Base-by-base conservation (phyloP, 2,113 vertebrate species). In the Sturnus vulgaris region DNA sequence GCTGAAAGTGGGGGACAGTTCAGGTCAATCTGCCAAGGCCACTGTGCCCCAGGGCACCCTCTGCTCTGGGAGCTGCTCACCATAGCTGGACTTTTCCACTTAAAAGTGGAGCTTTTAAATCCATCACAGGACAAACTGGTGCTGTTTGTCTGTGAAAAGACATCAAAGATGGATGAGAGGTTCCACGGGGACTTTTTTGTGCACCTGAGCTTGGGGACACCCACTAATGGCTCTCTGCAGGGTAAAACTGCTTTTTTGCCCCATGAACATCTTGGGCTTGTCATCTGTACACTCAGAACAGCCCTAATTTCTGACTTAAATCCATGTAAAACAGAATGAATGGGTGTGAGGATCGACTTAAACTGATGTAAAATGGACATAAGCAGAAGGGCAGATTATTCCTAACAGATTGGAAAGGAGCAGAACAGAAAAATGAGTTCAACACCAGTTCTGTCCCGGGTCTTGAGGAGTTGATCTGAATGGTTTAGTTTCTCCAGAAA, bases 21-120 rank as follows among this genome's bases (percentile, higher is more conserved):
- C 44, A 78, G 87, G 71, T 18, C 30, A 84, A 84, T 37, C 89
- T 96, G 95, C 76, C 96, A 90, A 92, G 95, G 79, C 93, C 96
- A 79, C 4, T 8, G 94, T 88, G 88, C 65, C 89, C 50, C 80
- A 64, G 96, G 20, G 90, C 30, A 8, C 37, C 88, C 83, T 61
- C 82, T 79, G 21, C 82, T 82, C 90, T 71, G 73, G 80, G 86
- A 88, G 91, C 84, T 84, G 76, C 91, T 94, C 91, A 55, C 91
- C 89, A 96, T 92, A 81, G 78, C 87, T 96, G n/a, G 22, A 7
- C 27, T 73, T 63, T 40, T n/a, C 24, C 82, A 20, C 50, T n/a
- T 7, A 1, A 28, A 50, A 42, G 3, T 42, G 44, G 3, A 63
- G 68, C 28, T 55, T 69, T 63, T 69, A 87, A 75, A 39, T 50